A percentile compares a stretch with the other conserved stretches of the same genome.
Evolutionary conservation across 2,888 invertebrate genomes (phyloP).

Genomic region (Yponomeuta evonymella): DNA sequence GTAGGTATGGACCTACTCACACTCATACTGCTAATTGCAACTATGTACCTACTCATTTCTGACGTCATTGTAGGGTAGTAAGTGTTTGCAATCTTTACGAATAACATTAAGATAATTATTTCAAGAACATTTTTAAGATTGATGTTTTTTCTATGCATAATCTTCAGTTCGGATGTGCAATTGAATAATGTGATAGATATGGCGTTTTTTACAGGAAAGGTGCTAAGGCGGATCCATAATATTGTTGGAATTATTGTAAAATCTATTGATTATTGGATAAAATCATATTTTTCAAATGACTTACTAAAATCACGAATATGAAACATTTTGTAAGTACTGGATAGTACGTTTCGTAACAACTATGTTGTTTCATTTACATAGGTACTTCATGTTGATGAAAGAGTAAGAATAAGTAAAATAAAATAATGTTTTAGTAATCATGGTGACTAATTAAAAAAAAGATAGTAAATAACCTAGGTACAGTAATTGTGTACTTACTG

Average conservation of each 20-base stretch:
- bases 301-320: neutral
- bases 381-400: neutral
- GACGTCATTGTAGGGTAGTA: too few relatives aligned
- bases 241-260: conserved; percentile 40
- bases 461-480: neutral
- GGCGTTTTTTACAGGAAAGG: conserved; percentile 54
- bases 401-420: neutral
- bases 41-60: too few relatives aligned
- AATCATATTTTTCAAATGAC: conserved; percentile 9
- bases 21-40: too few relatives aligned
- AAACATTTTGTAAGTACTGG: conserved; percentile 50
- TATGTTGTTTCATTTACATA: conserved; percentile 54
- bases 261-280: conserved; percentile 13
- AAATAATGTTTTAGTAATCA: neutral
- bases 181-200: conserved; percentile 58
- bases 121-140: too few relatives aligned
- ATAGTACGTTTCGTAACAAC: conserved; percentile 69
- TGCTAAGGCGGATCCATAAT: conserved; percentile 54
- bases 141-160: neutral
- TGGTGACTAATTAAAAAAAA: neutral
- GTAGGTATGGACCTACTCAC: neutral
- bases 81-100: too few relatives aligned
- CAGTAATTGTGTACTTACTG: neutral
- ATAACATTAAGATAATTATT: too few relatives aligned
- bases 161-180: conserved; percentile 55